Evolutionary conservation across 1,140 invertebrate species (phyloP).

Genomic region (Trialeurodes vaporariorum): DNA sequence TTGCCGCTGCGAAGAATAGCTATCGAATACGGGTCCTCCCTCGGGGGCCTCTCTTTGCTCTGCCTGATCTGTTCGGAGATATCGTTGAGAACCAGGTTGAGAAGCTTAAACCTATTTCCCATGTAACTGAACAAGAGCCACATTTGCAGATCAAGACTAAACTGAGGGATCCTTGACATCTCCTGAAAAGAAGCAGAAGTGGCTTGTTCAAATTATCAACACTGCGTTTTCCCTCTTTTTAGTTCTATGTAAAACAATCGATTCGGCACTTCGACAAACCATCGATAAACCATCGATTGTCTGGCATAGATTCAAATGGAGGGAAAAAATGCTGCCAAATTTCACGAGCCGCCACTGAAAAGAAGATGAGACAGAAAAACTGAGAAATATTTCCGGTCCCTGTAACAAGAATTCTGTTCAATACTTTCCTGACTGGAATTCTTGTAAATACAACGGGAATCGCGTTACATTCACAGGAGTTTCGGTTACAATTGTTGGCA

Average conservation of each 20-base stretch:
- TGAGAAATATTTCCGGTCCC: too few relatives aligned
- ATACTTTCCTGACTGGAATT: too few relatives aligned
- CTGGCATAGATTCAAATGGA: too few relatives aligned
- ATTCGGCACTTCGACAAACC: neutral
- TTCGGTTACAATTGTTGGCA: too few relatives aligned
- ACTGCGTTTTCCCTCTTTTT: too few relatives aligned
- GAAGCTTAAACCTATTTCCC: neutral
- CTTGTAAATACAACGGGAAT: too few relatives aligned
- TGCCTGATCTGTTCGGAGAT: neutral
- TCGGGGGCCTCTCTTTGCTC: neutral
- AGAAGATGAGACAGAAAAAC: too few relatives aligned
- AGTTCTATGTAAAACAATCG: too few relatives aligned
- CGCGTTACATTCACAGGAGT: too few relatives aligned
- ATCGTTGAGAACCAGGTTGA: neutral
- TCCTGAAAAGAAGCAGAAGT: neutral
- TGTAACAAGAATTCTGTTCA: too few relatives aligned
- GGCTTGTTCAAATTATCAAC: neutral
- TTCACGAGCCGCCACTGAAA: too few relatives aligned
- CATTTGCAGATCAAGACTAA: neutral
- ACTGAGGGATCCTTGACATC: neutral
- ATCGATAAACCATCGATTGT: too few relatives aligned
- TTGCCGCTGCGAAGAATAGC: neutral
- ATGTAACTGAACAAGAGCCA: neutral
- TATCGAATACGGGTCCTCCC: neutral
- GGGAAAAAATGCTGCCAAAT: neutral